Evolutionary conservation across 1,140 invertebrate genomes (phyloP).

Genomic region (Scaptomyza montana): DNA sequence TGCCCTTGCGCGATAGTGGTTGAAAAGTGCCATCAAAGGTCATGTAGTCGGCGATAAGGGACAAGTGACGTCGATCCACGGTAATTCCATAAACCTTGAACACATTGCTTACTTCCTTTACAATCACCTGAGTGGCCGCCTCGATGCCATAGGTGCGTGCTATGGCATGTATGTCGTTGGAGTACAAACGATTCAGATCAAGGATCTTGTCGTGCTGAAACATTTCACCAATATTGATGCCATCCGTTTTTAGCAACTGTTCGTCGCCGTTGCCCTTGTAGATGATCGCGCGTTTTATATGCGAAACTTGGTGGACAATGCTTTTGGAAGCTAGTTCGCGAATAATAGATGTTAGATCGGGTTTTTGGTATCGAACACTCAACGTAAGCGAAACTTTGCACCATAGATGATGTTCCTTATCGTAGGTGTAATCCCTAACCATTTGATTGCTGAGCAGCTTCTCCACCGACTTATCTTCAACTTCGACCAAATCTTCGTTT

Average conservation of each 20-base stretch:
- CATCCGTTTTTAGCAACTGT: constrained; percentile 94
- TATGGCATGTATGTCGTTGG: constrained; percentile 97
- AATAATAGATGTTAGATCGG: constrained; percentile 92
- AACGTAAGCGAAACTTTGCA: constrained; percentile 89
- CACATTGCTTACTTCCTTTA: constrained; percentile 95
- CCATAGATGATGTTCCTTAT: constrained; percentile 89
- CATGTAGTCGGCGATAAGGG: constrained; percentile 98
- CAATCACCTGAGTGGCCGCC: constrained; percentile 95
- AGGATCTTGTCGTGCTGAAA: constrained; percentile 91
- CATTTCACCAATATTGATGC: constrained; percentile 96
- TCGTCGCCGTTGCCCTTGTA: constrained; percentile 86
- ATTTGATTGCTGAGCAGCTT: constrained; percentile 83
- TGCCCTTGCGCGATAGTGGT: constrained; percentile 95
- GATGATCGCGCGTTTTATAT: constrained; percentile 93
- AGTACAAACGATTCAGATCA: constrained; percentile 94
- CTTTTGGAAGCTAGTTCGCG: constrained; percentile 89
- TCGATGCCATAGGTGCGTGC: constrained; percentile 97
- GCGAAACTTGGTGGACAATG: constrained; percentile 91
- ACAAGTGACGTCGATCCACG: constrained; percentile 96
- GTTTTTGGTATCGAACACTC: constrained; percentile 86
- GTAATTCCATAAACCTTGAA: constrained; percentile 98
- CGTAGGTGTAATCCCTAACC: constrained; percentile 89
- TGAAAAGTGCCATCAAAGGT: constrained; percentile 95
- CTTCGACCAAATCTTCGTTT: constrained; percentile 85
- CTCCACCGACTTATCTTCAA: constrained; percentile 85